Evolutionary conservation across 2,888 invertebrate genomes (phyloP), one percentile per base, ranked within the genome.

Genomic region (Slavum lentiscoides): DNA sequence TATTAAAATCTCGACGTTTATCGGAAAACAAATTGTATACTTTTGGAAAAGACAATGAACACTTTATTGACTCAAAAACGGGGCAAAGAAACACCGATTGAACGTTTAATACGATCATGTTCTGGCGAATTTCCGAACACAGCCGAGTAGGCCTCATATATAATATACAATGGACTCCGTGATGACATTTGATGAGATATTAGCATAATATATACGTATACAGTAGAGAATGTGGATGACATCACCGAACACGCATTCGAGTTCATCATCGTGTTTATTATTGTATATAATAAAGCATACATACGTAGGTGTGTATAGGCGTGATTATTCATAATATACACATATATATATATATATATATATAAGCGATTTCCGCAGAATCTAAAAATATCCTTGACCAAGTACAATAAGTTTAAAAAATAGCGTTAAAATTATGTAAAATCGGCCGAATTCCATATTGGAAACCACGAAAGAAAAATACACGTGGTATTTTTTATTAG

Each of bases 161-260:
- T 30, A 19, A 3, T 39, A 8, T 19, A 74, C 74, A 74, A 74
- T 64, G n/a, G 74, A 64, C 17, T 74, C 30, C 17, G 64, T 64
- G 64, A 74, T 53, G 74, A 64, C 30, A 64, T 74, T 74, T 37
- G n/a, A 53, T 64, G n/a, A n/a, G 53, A 9, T 55, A 74, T 74
- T 74, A 74, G 17, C 74, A 74, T 74, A 74, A 74, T 53, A 37
- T 64, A 64, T 64, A 64, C 53, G 53, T 30, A 30, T 30, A 30
- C 4, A 30, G 30, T 37, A 21, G 59, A 53, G 62, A 30, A 74
- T 64, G 58, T 39, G 37, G 37, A 59, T 74, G 74, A 64, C 74
- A 74, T 53, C 74, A 64, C n/a, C 53, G 37, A 74, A 64, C n/a
- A 73, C 19, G 61, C 43, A 72, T 74, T 74, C 8, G 15, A 49